Percentiles rank a stretch among this genome's conserved stretches.
Evolutionary conservation across 1,140 invertebrate genomes (phyloP).

Genomic region (Octopus bimaculoides): DNA sequence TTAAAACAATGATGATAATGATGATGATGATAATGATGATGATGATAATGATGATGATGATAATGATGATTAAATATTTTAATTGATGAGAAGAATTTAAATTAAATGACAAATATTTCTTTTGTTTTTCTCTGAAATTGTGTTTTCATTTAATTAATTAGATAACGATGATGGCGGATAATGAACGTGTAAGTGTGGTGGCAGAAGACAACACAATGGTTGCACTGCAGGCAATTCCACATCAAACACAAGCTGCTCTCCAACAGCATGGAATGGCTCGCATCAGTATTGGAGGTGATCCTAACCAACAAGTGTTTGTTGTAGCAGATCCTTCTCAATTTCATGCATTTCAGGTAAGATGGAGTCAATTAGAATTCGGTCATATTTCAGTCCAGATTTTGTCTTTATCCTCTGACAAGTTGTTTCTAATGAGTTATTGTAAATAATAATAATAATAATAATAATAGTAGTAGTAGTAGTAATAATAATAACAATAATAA

Average conservation of each 20-base stretch:
- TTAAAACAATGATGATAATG: no score
- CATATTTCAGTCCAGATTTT: neutral
- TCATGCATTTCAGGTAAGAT: constrained; percentile 49
- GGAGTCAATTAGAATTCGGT: neutral
- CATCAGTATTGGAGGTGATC: constrained; percentile 35
- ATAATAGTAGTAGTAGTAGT: no score
- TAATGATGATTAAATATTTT: no score
- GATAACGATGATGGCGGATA: constrained; percentile 20
- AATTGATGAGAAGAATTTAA: no score
- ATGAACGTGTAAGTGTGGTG: constrained; percentile 4
- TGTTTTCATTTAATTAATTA: constrained; percentile 2
- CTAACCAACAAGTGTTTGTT: constrained; percentile 51
- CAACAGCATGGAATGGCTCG: constrained; percentile 35
- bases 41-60: no score
- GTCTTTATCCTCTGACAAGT: neutral
- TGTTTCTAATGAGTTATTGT: neutral
- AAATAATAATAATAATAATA: neutral
- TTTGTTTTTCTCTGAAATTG: no score
- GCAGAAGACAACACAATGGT: constrained; percentile 11
- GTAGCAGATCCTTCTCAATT: constrained; percentile 56
- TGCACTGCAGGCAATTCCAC: constrained; percentile 22
- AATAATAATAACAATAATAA: neutral
- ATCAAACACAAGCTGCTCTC: constrained; percentile 20
- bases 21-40: no score
- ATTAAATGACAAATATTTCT: no score